Conservation (phyloP, 2,797 vertebrate genomes). For the Rhynchotus rufescens region DNA sequence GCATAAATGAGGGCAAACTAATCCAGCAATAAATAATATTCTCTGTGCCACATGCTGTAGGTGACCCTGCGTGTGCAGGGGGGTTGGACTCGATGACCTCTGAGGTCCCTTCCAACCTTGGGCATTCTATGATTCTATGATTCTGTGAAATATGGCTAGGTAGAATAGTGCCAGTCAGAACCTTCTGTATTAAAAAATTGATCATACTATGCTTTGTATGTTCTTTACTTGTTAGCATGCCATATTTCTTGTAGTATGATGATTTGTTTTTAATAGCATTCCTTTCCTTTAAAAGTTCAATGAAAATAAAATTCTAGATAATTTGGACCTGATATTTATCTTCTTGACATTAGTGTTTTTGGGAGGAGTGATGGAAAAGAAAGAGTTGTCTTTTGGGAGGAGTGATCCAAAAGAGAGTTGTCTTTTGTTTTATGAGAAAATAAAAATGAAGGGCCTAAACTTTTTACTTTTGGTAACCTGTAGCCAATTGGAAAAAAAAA, state of each 20-base stretch:
- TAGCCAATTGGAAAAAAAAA: neutral
- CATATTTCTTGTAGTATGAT: neutral
- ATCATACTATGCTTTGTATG: neutral
- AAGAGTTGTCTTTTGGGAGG: neutral
- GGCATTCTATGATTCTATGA: too few species aligned
- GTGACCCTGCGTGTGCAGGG: too few species aligned
- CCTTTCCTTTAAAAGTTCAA: neutral
- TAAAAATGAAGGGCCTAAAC: neutral
- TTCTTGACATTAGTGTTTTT: neutral
- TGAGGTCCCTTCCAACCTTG: too few species aligned
- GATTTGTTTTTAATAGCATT: neutral
- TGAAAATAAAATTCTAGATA: neutral
- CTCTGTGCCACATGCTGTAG: too few species aligned
- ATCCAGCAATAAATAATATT: neutral
- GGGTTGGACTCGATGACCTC: too few species aligned
- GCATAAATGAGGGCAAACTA: neutral
- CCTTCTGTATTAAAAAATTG: slow-evolving; percentile 37
- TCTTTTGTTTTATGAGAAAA: neutral
- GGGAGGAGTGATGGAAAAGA: neutral
- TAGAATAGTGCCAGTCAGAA: neutral
- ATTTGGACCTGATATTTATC: neutral
- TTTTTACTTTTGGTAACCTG: neutral
- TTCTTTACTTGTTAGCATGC: neutral
- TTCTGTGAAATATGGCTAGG: slow-evolving; percentile 20
- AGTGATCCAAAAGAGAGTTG: neutral